Evolutionary conservation across 2,113 vertebrate genomes (phyloP).

Genomic region (Triplophysa dalaica): DNA sequence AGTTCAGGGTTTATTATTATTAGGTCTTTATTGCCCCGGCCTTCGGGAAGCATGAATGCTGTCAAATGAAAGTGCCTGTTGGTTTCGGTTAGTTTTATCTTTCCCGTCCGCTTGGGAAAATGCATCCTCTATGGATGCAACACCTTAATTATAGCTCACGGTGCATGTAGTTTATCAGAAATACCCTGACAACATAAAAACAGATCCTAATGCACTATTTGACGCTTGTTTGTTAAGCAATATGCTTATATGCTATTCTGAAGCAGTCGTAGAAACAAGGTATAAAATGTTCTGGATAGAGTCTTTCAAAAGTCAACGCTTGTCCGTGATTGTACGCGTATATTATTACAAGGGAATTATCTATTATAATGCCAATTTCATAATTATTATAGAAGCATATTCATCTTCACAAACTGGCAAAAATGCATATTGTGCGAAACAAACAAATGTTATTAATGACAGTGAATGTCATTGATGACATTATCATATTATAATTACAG

Average conservation of each 20-base stretch:
- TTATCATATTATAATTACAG: too few relatives aligned
- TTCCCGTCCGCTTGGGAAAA: neutral
- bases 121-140: conserved; percentile 2
- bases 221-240: neutral
- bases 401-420: too few relatives aligned
- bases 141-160: conserved; percentile 9
- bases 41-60: conserved; percentile 1
- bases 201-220: neutral
- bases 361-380: too few relatives aligned
- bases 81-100: conserved; percentile 44
- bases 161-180: neutral
- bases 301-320: too few relatives aligned
- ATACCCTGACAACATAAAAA: neutral
- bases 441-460: too few relatives aligned
- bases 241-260: neutral
- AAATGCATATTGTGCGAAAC: too few relatives aligned
- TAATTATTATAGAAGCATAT: too few relatives aligned
- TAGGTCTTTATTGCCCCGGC: conserved; percentile 2
- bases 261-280: neutral
- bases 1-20: conserved; percentile 38
- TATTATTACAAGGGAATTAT: too few relatives aligned
- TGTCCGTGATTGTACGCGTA: too few relatives aligned
- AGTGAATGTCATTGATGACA: too few relatives aligned
- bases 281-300: neutral
- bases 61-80: conserved; percentile 29